Evolutionary conservation across 92 coral and sea anemone species (phyloP).

Genomic region (Porites evermanni): DNA sequence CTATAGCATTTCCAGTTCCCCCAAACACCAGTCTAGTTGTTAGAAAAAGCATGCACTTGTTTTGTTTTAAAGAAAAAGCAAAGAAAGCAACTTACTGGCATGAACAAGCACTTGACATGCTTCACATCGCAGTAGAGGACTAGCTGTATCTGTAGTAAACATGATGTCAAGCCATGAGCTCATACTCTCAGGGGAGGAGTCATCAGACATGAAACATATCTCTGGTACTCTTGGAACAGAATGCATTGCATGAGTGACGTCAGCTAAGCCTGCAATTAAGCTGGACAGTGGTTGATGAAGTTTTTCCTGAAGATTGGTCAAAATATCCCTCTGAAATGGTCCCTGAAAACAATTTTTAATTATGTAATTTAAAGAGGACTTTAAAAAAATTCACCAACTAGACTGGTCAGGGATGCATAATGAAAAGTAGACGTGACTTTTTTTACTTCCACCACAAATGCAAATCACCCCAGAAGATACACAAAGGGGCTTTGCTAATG

Average conservation of each 20-base stretch:
- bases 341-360: slow-evolving; percentile 4
- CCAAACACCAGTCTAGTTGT: no score
- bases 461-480: no score
- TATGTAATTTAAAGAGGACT: not conserved
- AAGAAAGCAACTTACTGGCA: slow-evolving; percentile 62
- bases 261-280: not conserved
- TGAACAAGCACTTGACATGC: slow-evolving; percentile 76
- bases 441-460: no score
- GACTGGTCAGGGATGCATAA: not conserved
- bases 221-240: slow-evolving; percentile 84
- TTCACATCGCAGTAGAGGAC: slow-evolving; percentile 72
- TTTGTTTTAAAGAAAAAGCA: no score
- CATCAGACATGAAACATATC: slow-evolving; percentile 90
- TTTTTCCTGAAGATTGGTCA: slow-evolving; percentile 8
- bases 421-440: no score
- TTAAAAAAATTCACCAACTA: not conserved
- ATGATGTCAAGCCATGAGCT: slow-evolving; percentile 84
- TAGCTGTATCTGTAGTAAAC: slow-evolving; percentile 70
- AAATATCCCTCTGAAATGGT: slow-evolving; percentile 4
- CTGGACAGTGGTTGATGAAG: slow-evolving; percentile 26
- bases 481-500: no score
- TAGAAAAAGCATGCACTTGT: no score
- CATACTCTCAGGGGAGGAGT: slow-evolving; percentile 87
- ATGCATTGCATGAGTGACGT: not conserved
- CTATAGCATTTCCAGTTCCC: no score